Evolutionary conservation across 2,113 vertebrate genomes (phyloP).

Genomic region (Typhlomys cinereus): DNA sequence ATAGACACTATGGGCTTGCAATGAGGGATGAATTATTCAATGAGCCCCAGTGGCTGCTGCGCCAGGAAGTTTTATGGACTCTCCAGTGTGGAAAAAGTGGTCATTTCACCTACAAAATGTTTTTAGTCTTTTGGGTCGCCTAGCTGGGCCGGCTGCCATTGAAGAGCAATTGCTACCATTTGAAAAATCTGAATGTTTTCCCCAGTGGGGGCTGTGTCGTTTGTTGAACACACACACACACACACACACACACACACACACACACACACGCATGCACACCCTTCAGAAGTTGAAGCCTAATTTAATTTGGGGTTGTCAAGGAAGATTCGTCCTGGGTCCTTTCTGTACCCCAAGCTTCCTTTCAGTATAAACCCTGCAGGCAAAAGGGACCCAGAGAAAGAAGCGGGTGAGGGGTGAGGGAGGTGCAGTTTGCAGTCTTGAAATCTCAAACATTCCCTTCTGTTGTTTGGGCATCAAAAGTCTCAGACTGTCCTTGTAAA

Average conservation of each 20-base stretch:
- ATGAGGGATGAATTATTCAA: constrained; percentile 99
- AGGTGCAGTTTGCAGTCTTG: constrained; percentile 28
- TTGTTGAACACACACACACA: constrained; percentile 45
- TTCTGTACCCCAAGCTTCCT: constrained; percentile 20
- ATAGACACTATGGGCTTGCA: constrained; percentile 99
- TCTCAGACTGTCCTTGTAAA: not conserved
- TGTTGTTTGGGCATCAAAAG: constrained; percentile 29
- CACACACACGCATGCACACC: not conserved
- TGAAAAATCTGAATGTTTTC: constrained; percentile 67
- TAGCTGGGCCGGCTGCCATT: constrained; percentile 82
- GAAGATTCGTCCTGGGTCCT: constrained; percentile 51
- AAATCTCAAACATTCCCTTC: constrained; percentile 37
- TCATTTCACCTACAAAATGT: constrained; percentile 94
- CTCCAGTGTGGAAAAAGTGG: constrained; percentile 89
- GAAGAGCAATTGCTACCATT: constrained; percentile 81
- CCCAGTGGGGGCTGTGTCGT: constrained; percentile 28
- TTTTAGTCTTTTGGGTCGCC: constrained; percentile 85
- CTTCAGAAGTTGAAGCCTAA: constrained; percentile 35
- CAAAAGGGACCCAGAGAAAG: constrained; percentile 25
- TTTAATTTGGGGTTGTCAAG: constrained; percentile 72
- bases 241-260: constrained; percentile 29
- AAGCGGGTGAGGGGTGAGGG: not conserved
- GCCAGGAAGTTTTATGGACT: constrained; percentile 94
- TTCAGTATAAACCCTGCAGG: constrained; percentile 58
- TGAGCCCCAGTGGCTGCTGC: constrained; percentile 91